Evolutionary conservation across 1,140 invertebrate genomes (phyloP).

Genomic region (Musca domestica): DNA sequence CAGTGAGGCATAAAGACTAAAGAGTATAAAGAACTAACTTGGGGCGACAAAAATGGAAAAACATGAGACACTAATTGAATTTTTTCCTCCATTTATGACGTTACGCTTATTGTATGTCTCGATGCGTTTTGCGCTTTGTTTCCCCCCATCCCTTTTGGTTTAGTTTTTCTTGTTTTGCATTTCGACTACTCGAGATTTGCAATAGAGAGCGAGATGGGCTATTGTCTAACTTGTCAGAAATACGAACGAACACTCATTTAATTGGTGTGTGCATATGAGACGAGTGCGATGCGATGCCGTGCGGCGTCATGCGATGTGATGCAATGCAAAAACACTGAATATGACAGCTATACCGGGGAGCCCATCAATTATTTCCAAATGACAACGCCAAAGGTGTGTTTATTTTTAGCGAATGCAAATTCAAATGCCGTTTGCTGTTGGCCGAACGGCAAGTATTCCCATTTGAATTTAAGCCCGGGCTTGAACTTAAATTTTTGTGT

Average conservation of each 20-base stretch:
- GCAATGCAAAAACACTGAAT: background rate
- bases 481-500: background rate
- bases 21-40: too few species aligned
- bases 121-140: too few species aligned
- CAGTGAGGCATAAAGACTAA: too few species aligned
- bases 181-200: too few species aligned
- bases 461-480: background rate
- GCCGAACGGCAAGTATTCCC: background rate
- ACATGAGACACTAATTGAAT: conserved; percentile 16
- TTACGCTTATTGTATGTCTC: too few species aligned
- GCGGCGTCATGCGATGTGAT: background rate
- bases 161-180: too few species aligned
- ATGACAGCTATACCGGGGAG: conserved; percentile 17
- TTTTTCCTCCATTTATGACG: conserved; percentile 17
- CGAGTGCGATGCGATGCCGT: too few species aligned
- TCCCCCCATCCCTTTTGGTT: too few species aligned
- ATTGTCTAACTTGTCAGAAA: conserved; percentile 7
- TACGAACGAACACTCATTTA: conserved; percentile 14
- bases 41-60: background rate
- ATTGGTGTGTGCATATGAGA: conserved; percentile 20
- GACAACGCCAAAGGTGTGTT: conserved; percentile 14
- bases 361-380: conserved; percentile 22
- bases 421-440: background rate
- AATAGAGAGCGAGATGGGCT: background rate
- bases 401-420: background rate